phyloP scores from a whole-genome alignment of 64 coral and sea anemone genomes.

The Astreopora myriophthalma region DNA sequence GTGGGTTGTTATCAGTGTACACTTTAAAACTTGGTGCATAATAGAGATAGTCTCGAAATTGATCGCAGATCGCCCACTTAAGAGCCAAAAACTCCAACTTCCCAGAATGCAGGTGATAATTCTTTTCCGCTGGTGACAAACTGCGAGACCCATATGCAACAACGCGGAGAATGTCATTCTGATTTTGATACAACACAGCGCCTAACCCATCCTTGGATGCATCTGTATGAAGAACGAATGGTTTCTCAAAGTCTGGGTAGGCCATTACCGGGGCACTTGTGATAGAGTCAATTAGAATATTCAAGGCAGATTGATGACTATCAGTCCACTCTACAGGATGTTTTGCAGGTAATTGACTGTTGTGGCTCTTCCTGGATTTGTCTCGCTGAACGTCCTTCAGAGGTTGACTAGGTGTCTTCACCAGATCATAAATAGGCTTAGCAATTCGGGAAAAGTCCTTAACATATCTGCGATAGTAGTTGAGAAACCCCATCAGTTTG shows the following conservation, averaged over 20 bases:
- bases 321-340: neutral
- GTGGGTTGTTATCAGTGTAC: slow-evolving; percentile 39
- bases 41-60: slow-evolving; percentile 18
- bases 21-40: slow-evolving; percentile 25
- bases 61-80: slow-evolving; percentile 26
- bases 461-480: slow-evolving; percentile 53
- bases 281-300: slow-evolving; percentile 4
- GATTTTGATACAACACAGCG: slow-evolving; percentile 8
- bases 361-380: neutral
- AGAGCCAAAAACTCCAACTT: slow-evolving; percentile 30
- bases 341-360: neutral
- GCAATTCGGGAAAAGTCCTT: slow-evolving; percentile 45
- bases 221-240: slow-evolving; percentile 19
- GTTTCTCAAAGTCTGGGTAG: neutral
- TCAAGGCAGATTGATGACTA: slow-evolving; percentile 14
- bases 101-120: slow-evolving; percentile 1
- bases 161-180: slow-evolving; percentile 8
- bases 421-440: slow-evolving; percentile 45
- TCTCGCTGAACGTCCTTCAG: neutral
- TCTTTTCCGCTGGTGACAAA: slow-evolving; percentile 8
- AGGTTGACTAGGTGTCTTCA: neutral
- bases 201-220: slow-evolving; percentile 22
- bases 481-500: slow-evolving; percentile 36
- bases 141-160: slow-evolving; percentile 22
- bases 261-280: neutral